Percentiles rank a stretch among this genome's conserved stretches.
phyloP scores from a whole-genome alignment of 2,797 vertebrate genomes.

The Micromesistius poutassou region DNA sequence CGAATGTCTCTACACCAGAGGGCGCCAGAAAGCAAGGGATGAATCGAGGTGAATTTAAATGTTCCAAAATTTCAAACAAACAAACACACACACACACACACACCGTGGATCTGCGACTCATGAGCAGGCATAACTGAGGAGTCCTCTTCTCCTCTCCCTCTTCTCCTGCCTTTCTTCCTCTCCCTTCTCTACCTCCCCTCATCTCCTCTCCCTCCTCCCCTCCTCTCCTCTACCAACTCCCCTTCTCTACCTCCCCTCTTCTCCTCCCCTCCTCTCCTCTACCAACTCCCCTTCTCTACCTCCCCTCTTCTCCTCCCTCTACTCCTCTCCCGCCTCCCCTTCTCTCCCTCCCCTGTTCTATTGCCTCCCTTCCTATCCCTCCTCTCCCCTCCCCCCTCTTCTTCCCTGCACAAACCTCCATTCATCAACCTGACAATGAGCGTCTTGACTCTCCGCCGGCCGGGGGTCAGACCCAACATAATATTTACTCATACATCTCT shows the following conservation, averaged over 20 bases:
- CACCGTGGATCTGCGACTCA: not conserved
- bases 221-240: no score
- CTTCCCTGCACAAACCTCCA: slow-evolving; percentile 11
- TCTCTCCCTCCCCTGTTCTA: slow-evolving; percentile 14
- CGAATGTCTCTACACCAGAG: not conserved
- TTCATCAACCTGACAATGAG: not conserved
- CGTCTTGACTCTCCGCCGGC: not conserved
- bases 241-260: no score
- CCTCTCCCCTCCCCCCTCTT: not conserved
- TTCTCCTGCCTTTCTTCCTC: no score
- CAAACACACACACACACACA: not conserved
- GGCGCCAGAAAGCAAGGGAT: not conserved
- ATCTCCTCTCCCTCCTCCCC: no score
- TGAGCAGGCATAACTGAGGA: not conserved
- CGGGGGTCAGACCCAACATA: not conserved
- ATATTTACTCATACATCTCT: not conserved
- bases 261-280: no score
- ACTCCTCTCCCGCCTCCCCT: slow-evolving; percentile 5
- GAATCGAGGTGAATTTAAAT: not conserved
- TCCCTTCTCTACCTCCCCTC: no score
- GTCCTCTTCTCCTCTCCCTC: not conserved
- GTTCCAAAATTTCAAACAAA: not conserved
- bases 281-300: no score
- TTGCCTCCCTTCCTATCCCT: not conserved
- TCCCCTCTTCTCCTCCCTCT: no score